Base-by-base conservation (phyloP, 1,140 invertebrate species). In the Polyergus mexicanus region DNA sequence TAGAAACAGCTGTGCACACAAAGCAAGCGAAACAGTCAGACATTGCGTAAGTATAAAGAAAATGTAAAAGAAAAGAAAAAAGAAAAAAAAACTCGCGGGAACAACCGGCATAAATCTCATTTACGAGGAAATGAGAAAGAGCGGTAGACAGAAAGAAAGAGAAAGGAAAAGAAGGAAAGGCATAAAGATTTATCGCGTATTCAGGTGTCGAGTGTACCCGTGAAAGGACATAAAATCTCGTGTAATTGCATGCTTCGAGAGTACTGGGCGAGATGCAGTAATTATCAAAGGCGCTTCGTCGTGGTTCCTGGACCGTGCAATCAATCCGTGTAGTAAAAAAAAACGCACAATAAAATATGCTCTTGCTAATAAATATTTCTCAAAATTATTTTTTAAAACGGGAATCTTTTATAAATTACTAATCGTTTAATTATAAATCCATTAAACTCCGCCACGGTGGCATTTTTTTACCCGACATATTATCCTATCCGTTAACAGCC, bases 181-280 rank as follows among this genome's bases (percentile, higher is more conserved):
- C 63, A 32, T 58, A 58, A 80, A 72, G 69, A 81, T 76, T 88
- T 84, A 84, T 78, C 41, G 85, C 38, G 62, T 38, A 68, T 84
- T 62, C 35, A 28, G 32, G 66, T 44, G 44, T 28, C 56, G 72
- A 66, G 77, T 74, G 41, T 80, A 51, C 10, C 28, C 69, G 22
- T 44, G 69, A 7, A 32, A 28, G 7, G 68, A 44, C 35, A 80
- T 87, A 74, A 87, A 85, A 86, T 80, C 65, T 58, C 72, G n/a
- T 56, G 83, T 86, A 86, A 86, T 86, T 66, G 63, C 69, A 7
- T 10, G 56, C 80, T 22, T 28, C 19, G 35, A 28, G 44, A 60
- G 56, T 22, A 25, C n/a, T 41, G 2, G 1, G 81, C 28, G 51
- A 69, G 4, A n/a, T 28, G 47, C 60, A 60, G 38, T 63, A 41